These are phyloP conservation scores for Lobophora halterata DNA, from an alignment of 2,888 invertebrate species.

Conservation along the genomic window DNA sequence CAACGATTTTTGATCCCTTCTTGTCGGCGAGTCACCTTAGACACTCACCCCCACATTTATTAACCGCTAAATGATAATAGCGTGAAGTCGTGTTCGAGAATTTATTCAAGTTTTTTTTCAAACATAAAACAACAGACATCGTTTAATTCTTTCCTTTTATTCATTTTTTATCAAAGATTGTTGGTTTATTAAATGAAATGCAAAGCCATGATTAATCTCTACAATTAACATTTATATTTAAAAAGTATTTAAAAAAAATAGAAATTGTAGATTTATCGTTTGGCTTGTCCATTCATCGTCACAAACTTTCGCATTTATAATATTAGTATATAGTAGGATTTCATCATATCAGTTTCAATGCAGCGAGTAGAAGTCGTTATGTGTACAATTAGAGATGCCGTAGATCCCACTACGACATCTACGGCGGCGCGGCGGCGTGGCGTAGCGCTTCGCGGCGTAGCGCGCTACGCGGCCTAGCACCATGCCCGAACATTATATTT, in stretches of 20 bases:
- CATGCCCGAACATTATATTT: too few species aligned
- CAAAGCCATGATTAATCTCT: too few species aligned
- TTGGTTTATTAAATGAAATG: too few species aligned
- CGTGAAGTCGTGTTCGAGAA: constrained; percentile 59
- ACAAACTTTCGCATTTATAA: too few species aligned
- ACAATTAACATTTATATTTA: too few species aligned
- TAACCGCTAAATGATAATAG: constrained; percentile 73
- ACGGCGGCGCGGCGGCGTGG: constrained; percentile 13
- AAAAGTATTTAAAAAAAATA: too few species aligned
- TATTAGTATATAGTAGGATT: too few species aligned
- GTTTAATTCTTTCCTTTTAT: too few species aligned
- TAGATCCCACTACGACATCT: constrained; percentile 8
- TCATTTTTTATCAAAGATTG: too few species aligned
- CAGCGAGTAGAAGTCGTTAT: constrained; percentile 5
- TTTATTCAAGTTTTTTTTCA: constrained; percentile 45
- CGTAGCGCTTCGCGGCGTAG: background rate
- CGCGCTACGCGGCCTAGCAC: constrained; percentile 6
- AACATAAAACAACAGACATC: too few species aligned
- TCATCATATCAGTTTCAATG: background rate
- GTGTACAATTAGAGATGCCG: constrained; percentile 5
- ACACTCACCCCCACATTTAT: constrained; percentile 63
- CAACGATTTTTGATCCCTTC: constrained; percentile 70
- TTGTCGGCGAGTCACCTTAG: constrained; percentile 58
- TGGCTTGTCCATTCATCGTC: too few species aligned
- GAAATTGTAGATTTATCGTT: too few species aligned